Evolutionary conservation across 2,888 invertebrate genomes (phyloP), one percentile per base, ranked within the genome.

Genomic region (Notocelia uddmanniana): DNA sequence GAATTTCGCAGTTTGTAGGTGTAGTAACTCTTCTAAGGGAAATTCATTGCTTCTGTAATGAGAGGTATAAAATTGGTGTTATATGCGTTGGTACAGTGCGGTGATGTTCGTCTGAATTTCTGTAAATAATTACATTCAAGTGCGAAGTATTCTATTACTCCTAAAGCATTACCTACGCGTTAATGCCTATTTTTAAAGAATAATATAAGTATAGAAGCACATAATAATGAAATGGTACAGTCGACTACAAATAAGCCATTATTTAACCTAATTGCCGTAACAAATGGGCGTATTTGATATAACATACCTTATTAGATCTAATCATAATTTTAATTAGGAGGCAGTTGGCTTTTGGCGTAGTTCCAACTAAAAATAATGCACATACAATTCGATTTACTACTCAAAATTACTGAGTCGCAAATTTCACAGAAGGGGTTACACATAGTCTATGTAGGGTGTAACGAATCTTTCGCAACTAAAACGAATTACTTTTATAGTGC

Each of bases 401-500:
- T 45, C 6, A n/a, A 45, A 8, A 8, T n/a, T n/a, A n/a, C n/a
- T n/a, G n/a, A n/a, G 45, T 8, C n/a, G n/a, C 31, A 31, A 31
- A 31, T 31, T 31, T 31, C 8, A 31, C 45, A 57, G 31, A 18
- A 34, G 64, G 19, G 54, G 45, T 60, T 54, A 72, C 60, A 72
- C 19, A 48, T 67, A 68, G 62, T 50, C n/a, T n/a, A n/a, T n/a
- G n/a, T n/a, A 13, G 54, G 74, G 80, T 78, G 81, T 79, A 55
- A 75, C 81, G 73, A 83, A 82, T 84, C 68, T 60, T 15, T 50
- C 41, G 74, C 74, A 78, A 80, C 81, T 80, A 83, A 78, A 81
- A 81, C 86, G 82, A 86, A 86, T 85, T 77, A 80, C 76, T 79
- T 86, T 86, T 82, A 86, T 79, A 77, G 74, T 78, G 75, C 73